Base-by-base conservation (phyloP, 2,888 invertebrate genomes). In the Dolichopus griseipennis region DNA sequence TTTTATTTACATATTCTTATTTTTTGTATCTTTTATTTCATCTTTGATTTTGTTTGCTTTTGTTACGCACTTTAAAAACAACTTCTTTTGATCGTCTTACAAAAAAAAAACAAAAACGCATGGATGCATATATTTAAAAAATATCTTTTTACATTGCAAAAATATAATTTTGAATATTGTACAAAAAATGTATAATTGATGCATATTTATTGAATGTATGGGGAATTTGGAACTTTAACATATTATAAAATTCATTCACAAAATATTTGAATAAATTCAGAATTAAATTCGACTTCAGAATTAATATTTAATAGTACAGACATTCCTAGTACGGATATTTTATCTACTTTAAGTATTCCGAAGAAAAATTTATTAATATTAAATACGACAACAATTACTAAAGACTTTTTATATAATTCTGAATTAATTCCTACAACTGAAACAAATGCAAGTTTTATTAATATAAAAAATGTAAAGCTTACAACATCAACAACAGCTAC, bases 11-110 rank as follows among this genome's bases (percentile, higher is more conserved):
- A 1, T 34, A n/a, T 37, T 65, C n/a, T 18, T 20, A 3, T 65
- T 21, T n/a, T 34, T 65, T 65, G 33, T 34, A 7, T 20, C n/a
- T 8, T 6, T 20, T 37, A 2, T 21, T 52, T 65, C 66, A 15
- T 67, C 61, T 67, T 20, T 67, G 9, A 33, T 64, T 65, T 65
- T 61, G 21, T 65, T 65, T 61, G 21, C 43, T 62, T 63, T 65
- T 66, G 12, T 66, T 68, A 12, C 18, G 52, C 52, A 52, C 52
- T 18, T 18, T 3, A 52, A 52, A 52, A 37, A 37, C 27, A 27
- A 27, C 2, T 5, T 4, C 5, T 27, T 27, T 27, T 27, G 27
- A 27, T 4, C 27, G 27, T 27, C 27, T 27, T 27, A 5, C 27
- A 27, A 37, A 37, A 34, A 34, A 34, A 34, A 5, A 34, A 34